Conservation (phyloP, 2,888 invertebrate genomes). For the Orthonevra nobilis region DNA sequence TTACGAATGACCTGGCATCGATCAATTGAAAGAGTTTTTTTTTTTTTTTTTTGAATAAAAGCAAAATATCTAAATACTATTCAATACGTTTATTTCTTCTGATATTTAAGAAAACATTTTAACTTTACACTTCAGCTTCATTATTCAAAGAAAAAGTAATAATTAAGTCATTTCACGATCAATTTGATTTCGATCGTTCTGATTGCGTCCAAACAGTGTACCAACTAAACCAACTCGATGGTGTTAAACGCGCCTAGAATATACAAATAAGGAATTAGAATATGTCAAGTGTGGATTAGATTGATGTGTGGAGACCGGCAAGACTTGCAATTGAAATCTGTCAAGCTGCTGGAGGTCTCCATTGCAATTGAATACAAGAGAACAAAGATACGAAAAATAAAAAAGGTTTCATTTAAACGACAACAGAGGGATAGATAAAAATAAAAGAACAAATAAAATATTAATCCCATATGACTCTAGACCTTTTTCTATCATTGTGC, state of each 20-base stretch:
- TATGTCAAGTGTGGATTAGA: constrained; percentile 7
- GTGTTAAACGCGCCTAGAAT: constrained; percentile 77
- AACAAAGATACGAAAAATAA: background rate
- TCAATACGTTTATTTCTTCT: constrained; percentile 30
- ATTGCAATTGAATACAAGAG: constrained; percentile 18
- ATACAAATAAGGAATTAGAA: constrained; percentile 71
- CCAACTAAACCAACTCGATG: constrained; percentile 78
- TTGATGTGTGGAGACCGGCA: constrained; percentile 32
- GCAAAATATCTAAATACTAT: too few relatives aligned
- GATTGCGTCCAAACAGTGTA: constrained; percentile 75
- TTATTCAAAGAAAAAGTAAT: too few relatives aligned
- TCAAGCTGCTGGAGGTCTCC: constrained; percentile 54
- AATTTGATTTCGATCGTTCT: constrained; percentile 48
- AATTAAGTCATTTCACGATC: constrained; percentile 40
- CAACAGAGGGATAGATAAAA: constrained; percentile 1
- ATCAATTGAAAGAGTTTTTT: too few relatives aligned
- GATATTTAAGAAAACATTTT: constrained; percentile 13
- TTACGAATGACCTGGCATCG: too few relatives aligned
- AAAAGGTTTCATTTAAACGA: too few relatives aligned
- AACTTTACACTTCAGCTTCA: constrained; percentile 28
- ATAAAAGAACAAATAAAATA: constrained; percentile 3
- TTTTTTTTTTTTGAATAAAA: too few relatives aligned
- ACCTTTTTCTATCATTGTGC: too few relatives aligned
- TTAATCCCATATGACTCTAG: too few relatives aligned
- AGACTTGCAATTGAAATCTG: constrained; percentile 57